Evolutionary conservation across 2,113 vertebrate genomes (phyloP).

Genomic region (Zootoca vivipara): DNA sequence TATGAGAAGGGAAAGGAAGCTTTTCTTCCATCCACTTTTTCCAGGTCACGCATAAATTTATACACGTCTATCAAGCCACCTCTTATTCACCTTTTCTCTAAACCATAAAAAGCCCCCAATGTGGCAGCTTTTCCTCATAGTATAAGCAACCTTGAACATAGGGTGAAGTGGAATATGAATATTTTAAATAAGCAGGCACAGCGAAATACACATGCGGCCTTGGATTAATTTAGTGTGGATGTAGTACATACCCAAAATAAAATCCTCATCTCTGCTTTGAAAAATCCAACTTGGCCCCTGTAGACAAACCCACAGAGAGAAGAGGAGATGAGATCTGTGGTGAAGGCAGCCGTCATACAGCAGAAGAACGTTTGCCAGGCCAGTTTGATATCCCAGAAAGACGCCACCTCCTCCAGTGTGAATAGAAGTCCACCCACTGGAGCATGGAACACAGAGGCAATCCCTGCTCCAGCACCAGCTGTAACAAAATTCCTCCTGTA

Average conservation of each 20-base stretch:
- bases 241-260: slow-evolving; percentile 53
- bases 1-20: too few relatives aligned
- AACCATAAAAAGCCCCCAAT: too few relatives aligned
- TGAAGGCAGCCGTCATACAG: slow-evolving; percentile 63
- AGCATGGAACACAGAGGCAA: slow-evolving; percentile 40
- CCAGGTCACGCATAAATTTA: too few relatives aligned
- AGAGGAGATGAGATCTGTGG: slow-evolving; percentile 54
- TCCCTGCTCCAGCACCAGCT: slow-evolving; percentile 38
- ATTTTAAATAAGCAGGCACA: not conserved
- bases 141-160: not conserved
- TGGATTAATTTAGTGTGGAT: not conserved
- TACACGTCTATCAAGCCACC: too few relatives aligned
- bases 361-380: slow-evolving; percentile 66
- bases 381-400: slow-evolving; percentile 57
- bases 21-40: too few relatives aligned
- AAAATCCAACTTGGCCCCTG: slow-evolving; percentile 60
- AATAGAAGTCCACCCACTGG: slow-evolving; percentile 45
- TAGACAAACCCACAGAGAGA: slow-evolving; percentile 53
- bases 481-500: slow-evolving; percentile 56
- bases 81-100: too few relatives aligned
- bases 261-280: slow-evolving; percentile 63
- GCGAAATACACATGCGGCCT: not conserved
- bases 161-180: not conserved
- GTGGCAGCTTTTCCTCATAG: too few relatives aligned
- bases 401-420: slow-evolving; percentile 59